Evolutionary conservation across 64 coral and sea anemone species (phyloP).

Genomic region (Trachythela sp.): DNA sequence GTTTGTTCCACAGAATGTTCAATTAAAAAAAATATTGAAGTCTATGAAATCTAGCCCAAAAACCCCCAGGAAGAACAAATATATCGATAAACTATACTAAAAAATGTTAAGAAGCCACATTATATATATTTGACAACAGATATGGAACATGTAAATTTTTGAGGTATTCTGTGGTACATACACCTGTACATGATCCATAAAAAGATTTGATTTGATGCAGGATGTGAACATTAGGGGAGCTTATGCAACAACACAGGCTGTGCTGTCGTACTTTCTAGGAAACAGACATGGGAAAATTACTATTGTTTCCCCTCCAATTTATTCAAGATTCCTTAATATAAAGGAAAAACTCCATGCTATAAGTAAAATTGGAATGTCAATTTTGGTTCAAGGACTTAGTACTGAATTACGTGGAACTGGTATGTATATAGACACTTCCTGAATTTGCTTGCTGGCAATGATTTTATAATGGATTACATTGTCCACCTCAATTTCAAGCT

Average conservation of each 20-base stretch:
- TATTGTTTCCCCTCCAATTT: neutral
- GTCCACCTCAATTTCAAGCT: too few relatives aligned
- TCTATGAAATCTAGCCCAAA: too few relatives aligned
- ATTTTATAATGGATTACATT: too few relatives aligned
- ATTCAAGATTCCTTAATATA: slow-evolving; percentile 20
- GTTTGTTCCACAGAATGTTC: too few relatives aligned
- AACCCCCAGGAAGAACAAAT: too few relatives aligned
- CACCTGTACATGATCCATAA: too few relatives aligned
- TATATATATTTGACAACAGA: too few relatives aligned
- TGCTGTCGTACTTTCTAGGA: neutral
- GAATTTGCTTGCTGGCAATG: neutral
- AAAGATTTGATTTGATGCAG: neutral
- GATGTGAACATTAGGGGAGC: slow-evolving; percentile 15
- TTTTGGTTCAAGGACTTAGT: slow-evolving; percentile 18
- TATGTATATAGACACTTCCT: neutral
- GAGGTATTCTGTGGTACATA: too few relatives aligned
- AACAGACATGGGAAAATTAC: neutral
- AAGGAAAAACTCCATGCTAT: neutral
- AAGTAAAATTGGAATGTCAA: slow-evolving; percentile 9
- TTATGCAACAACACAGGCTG: neutral
- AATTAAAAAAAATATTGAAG: too few relatives aligned
- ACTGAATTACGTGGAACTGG: slow-evolving; percentile 6
- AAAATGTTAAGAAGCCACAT: too few relatives aligned
- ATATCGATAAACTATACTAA: too few relatives aligned
- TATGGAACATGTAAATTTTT: too few relatives aligned